Evolutionary conservation across 2,797 vertebrate genomes (phyloP).

Genomic region (Aldrovandia affinis): DNA sequence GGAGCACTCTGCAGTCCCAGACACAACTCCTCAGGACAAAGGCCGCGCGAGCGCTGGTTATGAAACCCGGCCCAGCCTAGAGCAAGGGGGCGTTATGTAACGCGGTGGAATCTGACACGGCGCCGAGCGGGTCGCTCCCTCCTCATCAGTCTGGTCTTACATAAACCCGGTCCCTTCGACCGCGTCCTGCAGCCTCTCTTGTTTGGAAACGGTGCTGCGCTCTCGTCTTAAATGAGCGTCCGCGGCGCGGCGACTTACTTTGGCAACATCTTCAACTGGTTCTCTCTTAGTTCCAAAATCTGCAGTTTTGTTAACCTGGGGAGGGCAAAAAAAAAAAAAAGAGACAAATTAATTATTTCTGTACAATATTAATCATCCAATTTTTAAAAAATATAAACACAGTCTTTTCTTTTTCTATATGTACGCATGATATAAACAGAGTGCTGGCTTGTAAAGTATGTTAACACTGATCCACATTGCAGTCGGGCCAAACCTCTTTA

Average conservation of each 20-base stretch:
- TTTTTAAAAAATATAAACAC: neutral
- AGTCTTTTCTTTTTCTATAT: too few relatives aligned
- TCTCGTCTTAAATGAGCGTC: too few relatives aligned
- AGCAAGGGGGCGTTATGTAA: slow-evolving; percentile 60
- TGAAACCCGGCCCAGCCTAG: slow-evolving; percentile 66
- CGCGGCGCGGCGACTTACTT: slow-evolving; percentile 83
- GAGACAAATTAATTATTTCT: neutral
- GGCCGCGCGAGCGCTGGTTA: slow-evolving; percentile 50
- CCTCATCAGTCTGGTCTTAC: slow-evolving; percentile 10
- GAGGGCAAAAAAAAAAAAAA: slow-evolving; percentile 9
- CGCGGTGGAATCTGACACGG: slow-evolving; percentile 58
- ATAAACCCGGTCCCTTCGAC: neutral
- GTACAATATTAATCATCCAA: neutral
- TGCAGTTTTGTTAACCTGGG: slow-evolving; percentile 92
- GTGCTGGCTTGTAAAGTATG: too few relatives aligned
- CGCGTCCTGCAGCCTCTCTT: too few relatives aligned
- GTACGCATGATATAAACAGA: too few relatives aligned
- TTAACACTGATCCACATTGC: too few relatives aligned
- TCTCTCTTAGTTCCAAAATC: slow-evolving; percentile 97
- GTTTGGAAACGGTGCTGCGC: neutral
- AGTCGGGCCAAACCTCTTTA: too few relatives aligned
- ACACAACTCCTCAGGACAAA: neutral
- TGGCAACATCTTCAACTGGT: slow-evolving; percentile 98
- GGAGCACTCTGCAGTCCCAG: neutral
- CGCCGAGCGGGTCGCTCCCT: neutral